Evolutionary conservation across 2,113 vertebrate species (phyloP).

Genomic region (Peromyscus maniculatus): DNA sequence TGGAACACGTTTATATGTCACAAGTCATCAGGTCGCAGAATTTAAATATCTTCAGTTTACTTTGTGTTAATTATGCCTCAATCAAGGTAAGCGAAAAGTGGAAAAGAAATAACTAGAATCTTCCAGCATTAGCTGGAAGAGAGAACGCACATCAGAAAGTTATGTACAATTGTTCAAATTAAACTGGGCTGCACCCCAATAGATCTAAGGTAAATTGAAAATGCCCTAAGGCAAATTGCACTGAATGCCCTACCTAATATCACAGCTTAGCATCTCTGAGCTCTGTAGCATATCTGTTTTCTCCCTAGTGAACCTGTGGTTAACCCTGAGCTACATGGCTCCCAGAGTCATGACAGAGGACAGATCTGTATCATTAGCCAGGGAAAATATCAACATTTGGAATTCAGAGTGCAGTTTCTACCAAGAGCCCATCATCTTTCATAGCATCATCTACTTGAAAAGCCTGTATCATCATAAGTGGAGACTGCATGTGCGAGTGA

Average conservation of each 20-base stretch:
- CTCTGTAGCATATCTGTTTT: neutral
- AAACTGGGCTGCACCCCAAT: neutral
- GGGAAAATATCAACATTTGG: neutral
- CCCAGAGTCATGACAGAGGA: neutral
- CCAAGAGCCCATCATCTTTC: neutral
- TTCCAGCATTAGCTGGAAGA: neutral
- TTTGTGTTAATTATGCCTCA: neutral
- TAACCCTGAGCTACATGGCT: neutral
- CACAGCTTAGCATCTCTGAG: no score
- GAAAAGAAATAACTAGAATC: neutral
- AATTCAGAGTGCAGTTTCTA: neutral
- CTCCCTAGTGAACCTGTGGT: neutral
- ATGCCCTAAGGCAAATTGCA: neutral
- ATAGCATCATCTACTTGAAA: neutral
- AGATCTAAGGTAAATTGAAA: neutral
- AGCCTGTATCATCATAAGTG: neutral
- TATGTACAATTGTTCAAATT: neutral
- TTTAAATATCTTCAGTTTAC: constrained; percentile 5
- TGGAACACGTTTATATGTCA: neutral
- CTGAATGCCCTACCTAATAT: neutral
- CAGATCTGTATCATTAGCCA: neutral
- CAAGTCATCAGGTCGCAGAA: neutral
- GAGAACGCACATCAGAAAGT: neutral
- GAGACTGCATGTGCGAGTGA: neutral
- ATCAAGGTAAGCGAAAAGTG: neutral